A percentile compares a stretch with the other conserved stretches of the same genome.
phyloP scores from a whole-genome alignment of 2,888 invertebrate species.

The Cyrtodaria siliqua region DNA sequence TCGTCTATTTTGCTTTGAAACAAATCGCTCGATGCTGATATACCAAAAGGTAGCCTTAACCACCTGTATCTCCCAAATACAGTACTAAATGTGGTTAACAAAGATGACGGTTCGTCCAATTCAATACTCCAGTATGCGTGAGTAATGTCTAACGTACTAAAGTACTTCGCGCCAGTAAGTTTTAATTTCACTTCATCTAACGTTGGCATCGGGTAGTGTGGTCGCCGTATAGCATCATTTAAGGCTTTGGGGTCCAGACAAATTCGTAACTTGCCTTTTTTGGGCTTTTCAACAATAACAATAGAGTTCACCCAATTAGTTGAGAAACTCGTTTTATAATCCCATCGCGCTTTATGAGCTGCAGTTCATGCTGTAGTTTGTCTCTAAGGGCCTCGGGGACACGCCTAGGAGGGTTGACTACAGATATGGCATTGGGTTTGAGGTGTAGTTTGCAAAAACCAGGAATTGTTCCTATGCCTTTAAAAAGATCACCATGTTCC shows the following conservation, averaged over 20 bases:
- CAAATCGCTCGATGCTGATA: conserved; percentile 32
- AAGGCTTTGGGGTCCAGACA: conserved; percentile 49
- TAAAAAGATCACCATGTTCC: too few relatives aligned
- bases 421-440: too few relatives aligned
- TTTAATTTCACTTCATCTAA: conserved; percentile 37
- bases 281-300: conserved; percentile 39
- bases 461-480: too few relatives aligned
- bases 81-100: conserved; percentile 48
- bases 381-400: too few relatives aligned
- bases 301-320: conserved; percentile 47
- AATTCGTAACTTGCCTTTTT: conserved; percentile 36
- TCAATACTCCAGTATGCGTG: conserved; percentile 46
- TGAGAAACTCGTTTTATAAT: too few relatives aligned
- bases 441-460: too few relatives aligned
- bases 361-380: too few relatives aligned
- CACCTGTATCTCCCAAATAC: conserved; percentile 54
- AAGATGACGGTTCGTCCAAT: conserved; percentile 37
- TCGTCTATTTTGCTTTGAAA: conserved; percentile 34
- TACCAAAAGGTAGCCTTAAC: conserved; percentile 47
- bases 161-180: conserved; percentile 15
- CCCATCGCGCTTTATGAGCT: too few relatives aligned
- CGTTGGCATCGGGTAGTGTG: conserved; percentile 56
- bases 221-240: conserved; percentile 48
- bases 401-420: too few relatives aligned
- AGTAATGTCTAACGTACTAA: conserved; percentile 28